These are phyloP conservation scores for Taxidea taxus DNA, from an alignment of 2,113 vertebrate species.

Conservation along the genomic window DNA sequence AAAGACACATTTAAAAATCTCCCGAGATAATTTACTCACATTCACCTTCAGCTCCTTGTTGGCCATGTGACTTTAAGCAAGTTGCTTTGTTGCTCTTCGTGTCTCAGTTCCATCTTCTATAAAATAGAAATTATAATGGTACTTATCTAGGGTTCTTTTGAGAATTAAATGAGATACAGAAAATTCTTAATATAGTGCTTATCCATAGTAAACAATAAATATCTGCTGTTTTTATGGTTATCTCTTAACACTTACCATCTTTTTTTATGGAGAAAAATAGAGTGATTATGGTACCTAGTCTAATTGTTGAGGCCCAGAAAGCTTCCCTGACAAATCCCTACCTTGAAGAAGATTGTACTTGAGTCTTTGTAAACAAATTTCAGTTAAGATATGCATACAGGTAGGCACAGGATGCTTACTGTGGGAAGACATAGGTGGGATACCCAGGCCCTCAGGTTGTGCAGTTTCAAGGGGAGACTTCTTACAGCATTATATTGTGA, in stretches of 20 bases:
- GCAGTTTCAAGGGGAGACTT: not conserved
- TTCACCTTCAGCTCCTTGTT: not conserved
- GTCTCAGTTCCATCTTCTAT: not conserved
- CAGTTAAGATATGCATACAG: not conserved
- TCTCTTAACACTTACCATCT: not conserved
- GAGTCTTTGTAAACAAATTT: conserved; percentile 21
- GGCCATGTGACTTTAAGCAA: not conserved
- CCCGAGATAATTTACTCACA: not conserved
- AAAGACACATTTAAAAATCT: not conserved
- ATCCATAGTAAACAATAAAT: not conserved
- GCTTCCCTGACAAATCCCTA: not conserved
- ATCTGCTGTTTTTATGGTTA: conserved; percentile 1
- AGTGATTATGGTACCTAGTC: not conserved
- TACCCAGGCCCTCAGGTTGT: not conserved
- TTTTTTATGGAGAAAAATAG: conserved; percentile 26
- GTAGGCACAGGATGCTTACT: not conserved
- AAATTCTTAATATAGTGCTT: not conserved
- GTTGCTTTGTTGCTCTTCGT: not conserved
- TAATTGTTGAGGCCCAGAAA: not conserved
- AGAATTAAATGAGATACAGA: conserved; percentile 17
- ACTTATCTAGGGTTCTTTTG: not conserved
- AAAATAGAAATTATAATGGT: not conserved
- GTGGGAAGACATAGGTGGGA: not conserved
- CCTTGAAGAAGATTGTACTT: not conserved
- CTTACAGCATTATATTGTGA: not conserved